Percentiles rank a stretch among this genome's conserved stretches.
phyloP scores from a whole-genome alignment of 1,140 invertebrate genomes.

The Drosophila takahashii region DNA sequence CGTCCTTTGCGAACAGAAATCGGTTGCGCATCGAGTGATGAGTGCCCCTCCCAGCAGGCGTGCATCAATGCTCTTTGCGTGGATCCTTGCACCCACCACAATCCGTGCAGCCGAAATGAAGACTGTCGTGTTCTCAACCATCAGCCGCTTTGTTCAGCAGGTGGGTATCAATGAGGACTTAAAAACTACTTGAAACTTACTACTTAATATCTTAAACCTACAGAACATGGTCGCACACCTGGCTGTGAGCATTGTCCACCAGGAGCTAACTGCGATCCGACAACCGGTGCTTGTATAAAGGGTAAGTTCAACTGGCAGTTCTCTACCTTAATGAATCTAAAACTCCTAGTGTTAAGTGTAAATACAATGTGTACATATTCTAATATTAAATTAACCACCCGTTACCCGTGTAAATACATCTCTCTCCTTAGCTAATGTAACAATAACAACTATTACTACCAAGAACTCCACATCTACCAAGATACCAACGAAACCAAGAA shows the following conservation, averaged over 20 bases:
- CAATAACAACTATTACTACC: constrained; percentile 83
- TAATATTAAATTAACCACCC: constrained; percentile 70
- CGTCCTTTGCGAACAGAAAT: constrained; percentile 85
- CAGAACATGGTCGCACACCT: constrained; percentile 73
- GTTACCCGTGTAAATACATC: constrained; percentile 82
- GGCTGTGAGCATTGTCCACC: constrained; percentile 91
- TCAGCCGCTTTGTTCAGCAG: constrained; percentile 91
- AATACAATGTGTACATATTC: constrained; percentile 73
- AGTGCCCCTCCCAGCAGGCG: constrained; percentile 90
- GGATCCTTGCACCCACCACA: constrained; percentile 89
- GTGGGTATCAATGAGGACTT: constrained; percentile 83
- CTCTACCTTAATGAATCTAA: constrained; percentile 10
- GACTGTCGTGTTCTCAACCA: constrained; percentile 92
- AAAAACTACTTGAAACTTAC: not conserved
- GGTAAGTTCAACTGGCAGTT: constrained; percentile 85
- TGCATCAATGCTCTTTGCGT: constrained; percentile 91
- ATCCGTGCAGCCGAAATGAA: constrained; percentile 87
- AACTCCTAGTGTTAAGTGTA: constrained; percentile 64
- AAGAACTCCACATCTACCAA: constrained; percentile 64
- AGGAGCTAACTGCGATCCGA: constrained; percentile 90
- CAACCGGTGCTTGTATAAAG: constrained; percentile 91
- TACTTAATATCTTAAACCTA: constrained; percentile 10
- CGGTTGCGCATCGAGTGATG: constrained; percentile 89
- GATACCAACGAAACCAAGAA: constrained; percentile 69
- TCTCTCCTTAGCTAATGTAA: constrained; percentile 80